Evolutionary conservation across 2,888 invertebrate species (phyloP), one percentile per base, ranked within the genome.

Genomic region (Geotrupes spiniger): DNA sequence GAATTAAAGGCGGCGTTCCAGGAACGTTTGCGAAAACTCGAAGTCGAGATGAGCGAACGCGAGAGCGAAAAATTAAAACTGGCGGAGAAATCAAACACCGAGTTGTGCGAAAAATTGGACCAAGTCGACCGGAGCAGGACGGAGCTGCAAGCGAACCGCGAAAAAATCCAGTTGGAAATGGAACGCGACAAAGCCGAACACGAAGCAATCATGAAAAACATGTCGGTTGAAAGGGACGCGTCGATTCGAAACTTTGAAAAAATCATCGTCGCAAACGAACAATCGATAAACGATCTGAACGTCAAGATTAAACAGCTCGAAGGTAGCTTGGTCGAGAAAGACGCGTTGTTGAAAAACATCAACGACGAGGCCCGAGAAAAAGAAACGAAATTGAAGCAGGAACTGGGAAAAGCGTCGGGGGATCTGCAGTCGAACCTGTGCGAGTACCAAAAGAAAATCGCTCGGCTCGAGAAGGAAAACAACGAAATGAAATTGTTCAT

Each of bases 31-130:
- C 52, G 46, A 27, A 46, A 46, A 63, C 63, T 49, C 74, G 42
- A 55, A 76, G 59, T 74, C 76, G 39, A 77, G 76, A 16, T 45
- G 14, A 60, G 72, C 75, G 61, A 59, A 76, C 42, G 74, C 69
- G 9, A 36, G 11, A 33, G 4, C 8, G 25, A 43, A 10, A 17
- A 36, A 12, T 9, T 17, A 14, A 36, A 33, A 21, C 21, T 26
- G 10, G 9, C 25, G 4, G 43, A 43, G 14, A 25, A 25, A 4
- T 36, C 36, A 8, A 33, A 36, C 9, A 33, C 15, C 12, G 21
- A 43, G 21, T 17, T 43, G 3, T 14, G 70, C 66, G 54, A 76
- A 76, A 41, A 78, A 77, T 53, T 75, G 76, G 54, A 77, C 74
- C 2, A 77, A 77, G 53, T 77, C 76, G 63, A 53, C 2, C 14